Evolutionary conservation across 2,888 invertebrate species (phyloP).

Genomic region (Lithophane semibrunnea): DNA sequence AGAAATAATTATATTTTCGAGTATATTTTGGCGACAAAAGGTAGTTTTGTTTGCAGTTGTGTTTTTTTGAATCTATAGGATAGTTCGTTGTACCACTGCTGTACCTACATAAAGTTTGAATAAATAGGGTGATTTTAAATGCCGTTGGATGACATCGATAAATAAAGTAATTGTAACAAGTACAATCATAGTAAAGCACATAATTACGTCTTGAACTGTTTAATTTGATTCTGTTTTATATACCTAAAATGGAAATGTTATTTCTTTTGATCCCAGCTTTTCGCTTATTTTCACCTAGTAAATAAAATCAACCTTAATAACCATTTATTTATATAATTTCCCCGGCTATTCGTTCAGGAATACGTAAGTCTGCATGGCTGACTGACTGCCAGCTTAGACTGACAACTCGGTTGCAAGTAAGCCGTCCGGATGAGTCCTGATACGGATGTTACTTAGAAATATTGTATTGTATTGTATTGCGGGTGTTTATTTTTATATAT

Average conservation of each 20-base stretch:
- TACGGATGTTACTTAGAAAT: slow-evolving; percentile 24
- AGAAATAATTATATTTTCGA: slow-evolving; percentile 1
- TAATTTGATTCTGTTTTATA: background rate
- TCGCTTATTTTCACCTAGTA: background rate
- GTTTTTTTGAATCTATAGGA: background rate
- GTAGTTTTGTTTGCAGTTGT: background rate
- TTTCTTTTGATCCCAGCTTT: background rate
- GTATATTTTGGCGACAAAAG: background rate
- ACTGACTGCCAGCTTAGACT: slow-evolving; percentile 44
- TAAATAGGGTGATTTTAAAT: background rate
- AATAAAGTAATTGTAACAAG: background rate
- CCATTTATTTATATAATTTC: slow-evolving; percentile 47
- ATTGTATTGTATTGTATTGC: slow-evolving; percentile 14
- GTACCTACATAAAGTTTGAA: background rate
- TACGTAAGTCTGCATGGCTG: slow-evolving; percentile 49
- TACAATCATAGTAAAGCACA: background rate
- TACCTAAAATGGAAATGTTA: background rate
- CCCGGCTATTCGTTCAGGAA: slow-evolving; percentile 17
- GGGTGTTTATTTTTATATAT: slow-evolving; percentile 19
- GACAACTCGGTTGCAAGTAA: slow-evolving; percentile 45
- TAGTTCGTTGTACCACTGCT: background rate
- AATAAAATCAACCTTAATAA: slow-evolving; percentile 14
- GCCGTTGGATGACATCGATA: background rate
- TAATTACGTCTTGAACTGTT: background rate
- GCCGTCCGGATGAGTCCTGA: slow-evolving; percentile 1